Evolutionary conservation across 2,113 vertebrate species (phyloP), one percentile per base, ranked within the genome.

Genomic region (Lichenostomus cassidix): DNA sequence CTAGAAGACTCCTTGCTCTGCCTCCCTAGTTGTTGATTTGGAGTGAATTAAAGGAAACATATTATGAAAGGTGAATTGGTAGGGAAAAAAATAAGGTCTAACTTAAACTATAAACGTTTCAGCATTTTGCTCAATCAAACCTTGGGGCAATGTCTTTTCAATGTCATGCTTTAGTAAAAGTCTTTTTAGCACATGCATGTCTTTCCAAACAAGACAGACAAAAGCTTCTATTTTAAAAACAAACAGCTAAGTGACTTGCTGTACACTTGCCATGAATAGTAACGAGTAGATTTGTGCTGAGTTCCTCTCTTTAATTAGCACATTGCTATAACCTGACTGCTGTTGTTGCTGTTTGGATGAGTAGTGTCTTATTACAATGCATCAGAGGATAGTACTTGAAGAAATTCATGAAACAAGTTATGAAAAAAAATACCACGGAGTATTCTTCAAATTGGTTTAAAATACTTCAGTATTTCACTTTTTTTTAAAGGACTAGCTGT

Each of bases 221-320:
- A 89, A 94, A 94, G 95, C 73, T 95, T 97, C 96, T 97, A 85
- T 95, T 97, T 95, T 94, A 92, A 95, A 97, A 96, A 92, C 83
- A 93, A 97, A 95, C 85, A 97, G 91, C 90, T 94, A 95, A 97
- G 89, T 94, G 94, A 92, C 97, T 96, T 97, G 89, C 76, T 71
- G 67, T 92, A 91, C 73, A 44, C 96, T 97, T 95, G 94, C 84
- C 92, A 89, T 95, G 95, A 97, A 97, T 97, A 96, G 90, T 90
- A 96, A 97, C 2, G 8, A 97, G 94, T 77, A 90, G 91, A 89
- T 94, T n/a, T 87, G 56, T 75, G 47, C 76, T 37, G 41, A 78
- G 69, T 69, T 95, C 56, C 83, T 95, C 74, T 91, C 91, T 96
- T 94, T 97, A 97, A 97, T 97, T 98, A 97, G 95, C 87, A 96